These are phyloP conservation scores for Atrina japonica DNA, from an alignment of 2,888 invertebrate genomes.

Conservation along the genomic window DNA sequence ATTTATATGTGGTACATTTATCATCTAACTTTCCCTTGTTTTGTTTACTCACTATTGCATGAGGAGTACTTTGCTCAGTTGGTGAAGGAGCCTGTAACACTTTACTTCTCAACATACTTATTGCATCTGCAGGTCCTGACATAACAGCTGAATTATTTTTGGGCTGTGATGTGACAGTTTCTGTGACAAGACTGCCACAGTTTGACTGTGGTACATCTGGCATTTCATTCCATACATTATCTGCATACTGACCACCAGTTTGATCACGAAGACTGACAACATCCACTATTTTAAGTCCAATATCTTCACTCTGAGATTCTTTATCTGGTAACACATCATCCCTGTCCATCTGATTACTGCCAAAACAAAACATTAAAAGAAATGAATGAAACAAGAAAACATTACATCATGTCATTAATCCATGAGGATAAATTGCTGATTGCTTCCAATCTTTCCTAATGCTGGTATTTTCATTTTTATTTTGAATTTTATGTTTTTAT, in stretches of 20 bases:
- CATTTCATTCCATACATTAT: conserved; percentile 25
- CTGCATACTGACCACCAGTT: background rate
- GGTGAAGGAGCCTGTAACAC: background rate
- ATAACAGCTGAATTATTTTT: conserved; percentile 1
- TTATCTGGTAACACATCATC: background rate
- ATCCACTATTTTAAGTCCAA: conserved; percentile 69
- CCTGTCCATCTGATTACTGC: too few relatives aligned
- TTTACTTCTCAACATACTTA: background rate
- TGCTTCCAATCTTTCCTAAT: too few relatives aligned
- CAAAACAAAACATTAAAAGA: too few relatives aligned
- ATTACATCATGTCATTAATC: background rate
- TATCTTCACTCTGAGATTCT: conserved; percentile 38
- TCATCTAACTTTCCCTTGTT: conserved; percentile 22
- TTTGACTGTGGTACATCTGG: conserved; percentile 10
- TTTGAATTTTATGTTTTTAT: too few relatives aligned
- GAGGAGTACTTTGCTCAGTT: background rate
- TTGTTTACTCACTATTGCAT: background rate
- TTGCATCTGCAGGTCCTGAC: conserved; percentile 4
- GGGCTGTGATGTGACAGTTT: background rate
- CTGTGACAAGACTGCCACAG: background rate
- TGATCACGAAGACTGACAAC: conserved; percentile 66
- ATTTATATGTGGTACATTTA: conserved; percentile 64
- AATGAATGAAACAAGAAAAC: background rate
- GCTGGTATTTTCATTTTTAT: too few relatives aligned
- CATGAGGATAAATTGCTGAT: too few relatives aligned